These are phyloP conservation scores for Ormyrus nitidulus DNA, from an alignment of 2,888 invertebrate species.

Conservation along the genomic window DNA sequence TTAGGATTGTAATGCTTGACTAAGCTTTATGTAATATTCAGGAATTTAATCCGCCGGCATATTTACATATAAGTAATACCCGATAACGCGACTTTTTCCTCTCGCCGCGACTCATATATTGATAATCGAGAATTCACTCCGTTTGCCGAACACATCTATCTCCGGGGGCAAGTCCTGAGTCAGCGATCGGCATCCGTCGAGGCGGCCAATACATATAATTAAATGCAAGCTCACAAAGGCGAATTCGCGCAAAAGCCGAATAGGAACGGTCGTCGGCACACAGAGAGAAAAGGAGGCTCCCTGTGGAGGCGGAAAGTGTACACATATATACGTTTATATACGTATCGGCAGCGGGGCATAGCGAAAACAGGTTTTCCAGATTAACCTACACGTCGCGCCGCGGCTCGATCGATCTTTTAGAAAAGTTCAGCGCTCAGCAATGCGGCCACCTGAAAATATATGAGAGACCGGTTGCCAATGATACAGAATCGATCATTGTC, in stretches of 20 bases:
- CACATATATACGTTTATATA: too few species aligned
- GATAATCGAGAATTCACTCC: too few species aligned
- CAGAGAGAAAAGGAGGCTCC: constrained; percentile 63
- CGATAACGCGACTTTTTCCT: too few species aligned
- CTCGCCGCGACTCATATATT: too few species aligned
- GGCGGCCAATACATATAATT: constrained; percentile 30
- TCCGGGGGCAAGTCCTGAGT: constrained; percentile 42
- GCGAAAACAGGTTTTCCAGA: constrained; percentile 70
- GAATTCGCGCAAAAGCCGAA: constrained; percentile 29
- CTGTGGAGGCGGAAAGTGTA: constrained; percentile 66
- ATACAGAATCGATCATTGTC: constrained; percentile 57
- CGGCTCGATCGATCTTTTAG: constrained; percentile 66
- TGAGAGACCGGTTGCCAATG: constrained; percentile 49
- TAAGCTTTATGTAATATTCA: too few species aligned
- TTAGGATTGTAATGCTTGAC: too few species aligned
- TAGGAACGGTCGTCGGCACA: constrained; percentile 8
- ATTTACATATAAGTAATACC: too few species aligned
- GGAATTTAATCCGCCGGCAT: too few species aligned
- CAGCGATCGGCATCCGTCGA: constrained; percentile 54
- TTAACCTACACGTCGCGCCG: constrained; percentile 66
- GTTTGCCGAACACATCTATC: too few species aligned
- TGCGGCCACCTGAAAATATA: constrained; percentile 56
- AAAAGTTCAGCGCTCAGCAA: constrained; percentile 57
- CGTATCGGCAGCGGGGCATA: constrained; percentile 59
- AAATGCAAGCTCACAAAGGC: constrained; percentile 35